Evolutionary conservation across 1,140 invertebrate genomes (phyloP), one percentile per base, ranked within the genome.

Genomic region (Bombus pyrosoma): DNA sequence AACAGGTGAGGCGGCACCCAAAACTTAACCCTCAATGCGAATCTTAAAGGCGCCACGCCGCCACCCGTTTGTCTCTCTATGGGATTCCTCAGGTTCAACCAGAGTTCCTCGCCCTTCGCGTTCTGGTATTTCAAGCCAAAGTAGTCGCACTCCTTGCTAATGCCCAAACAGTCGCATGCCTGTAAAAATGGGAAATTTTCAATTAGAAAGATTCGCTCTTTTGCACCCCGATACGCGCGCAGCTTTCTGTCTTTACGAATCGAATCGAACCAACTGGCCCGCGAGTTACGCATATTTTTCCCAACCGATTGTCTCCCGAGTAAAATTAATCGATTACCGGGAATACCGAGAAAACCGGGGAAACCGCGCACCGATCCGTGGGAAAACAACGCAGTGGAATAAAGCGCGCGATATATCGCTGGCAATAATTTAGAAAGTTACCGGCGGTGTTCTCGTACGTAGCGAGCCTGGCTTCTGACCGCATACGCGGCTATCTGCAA

Each of bases 1-100:
- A 99, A 96, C 82, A 97, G 96, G 95, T 98, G 98, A 22, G 98
- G 98, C 3, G 98, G 97, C 64, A 98, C 98, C 97, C 98, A 98
- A 95, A 98, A 98, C 93, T 98, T 98, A 39, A 98, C 96, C 95
- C 97, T 91, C 94, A 97, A 89, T 95, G 95, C 92, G 95, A 97
- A 94, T 92, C 97, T 92, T 92, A 96, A 94, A 90, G 96, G 96
- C 89, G 96, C 93, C 18, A 95, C 93, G 47, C 94, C 94, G n/a
- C 96, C 95, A 74, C 95, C 93, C 93, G 98, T 95, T 91, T 98
- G 97, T 80, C 97, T 96, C 89, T 97, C 96, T 64, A 98, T 96
- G 32, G 97, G 97, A 95, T 98, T 98, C 81, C 98, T 95, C 88
- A 98, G 95, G 93, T 98, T 98, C 68, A 98, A 94, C 98, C 98